These are phyloP conservation scores for Turnix velox DNA, from an alignment of 2,113 vertebrate genomes.

Conservation along the genomic window DNA sequence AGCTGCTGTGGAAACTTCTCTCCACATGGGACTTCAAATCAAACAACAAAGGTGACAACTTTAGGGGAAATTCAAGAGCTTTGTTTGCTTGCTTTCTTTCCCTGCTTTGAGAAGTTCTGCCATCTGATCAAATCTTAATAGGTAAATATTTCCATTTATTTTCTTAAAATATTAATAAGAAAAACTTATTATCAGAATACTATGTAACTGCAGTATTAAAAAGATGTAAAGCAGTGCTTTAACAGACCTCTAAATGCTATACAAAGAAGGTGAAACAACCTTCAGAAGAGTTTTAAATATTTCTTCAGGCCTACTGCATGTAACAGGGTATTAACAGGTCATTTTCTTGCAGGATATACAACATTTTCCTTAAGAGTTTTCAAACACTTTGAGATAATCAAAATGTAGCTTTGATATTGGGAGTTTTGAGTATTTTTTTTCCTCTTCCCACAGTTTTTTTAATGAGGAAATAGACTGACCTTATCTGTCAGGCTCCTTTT, in stretches of 20 bases:
- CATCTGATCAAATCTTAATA: not conserved
- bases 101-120: not conserved
- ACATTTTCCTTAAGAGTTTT: not conserved
- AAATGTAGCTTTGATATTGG: not conserved
- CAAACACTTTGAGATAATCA: not conserved
- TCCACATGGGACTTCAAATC: not conserved
- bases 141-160: not conserved
- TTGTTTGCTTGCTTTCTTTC: not conserved
- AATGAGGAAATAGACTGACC: constrained; percentile 68
- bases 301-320: not conserved
- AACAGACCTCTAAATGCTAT: not conserved
- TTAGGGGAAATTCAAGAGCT: not conserved
- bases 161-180: not conserved
- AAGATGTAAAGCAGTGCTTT: not conserved
- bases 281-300: not conserved
- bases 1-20: not conserved
- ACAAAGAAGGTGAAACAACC: not conserved
- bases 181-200: not conserved
- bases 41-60: not conserved
- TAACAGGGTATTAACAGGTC: not conserved
- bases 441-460: not conserved
- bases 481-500: constrained; percentile 93
- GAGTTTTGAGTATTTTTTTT: not conserved
- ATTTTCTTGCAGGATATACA: not conserved
- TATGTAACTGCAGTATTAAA: not conserved